Evolutionary conservation across 2,888 invertebrate genomes (phyloP).

Genomic region (Trichopoda pennipes): DNA sequence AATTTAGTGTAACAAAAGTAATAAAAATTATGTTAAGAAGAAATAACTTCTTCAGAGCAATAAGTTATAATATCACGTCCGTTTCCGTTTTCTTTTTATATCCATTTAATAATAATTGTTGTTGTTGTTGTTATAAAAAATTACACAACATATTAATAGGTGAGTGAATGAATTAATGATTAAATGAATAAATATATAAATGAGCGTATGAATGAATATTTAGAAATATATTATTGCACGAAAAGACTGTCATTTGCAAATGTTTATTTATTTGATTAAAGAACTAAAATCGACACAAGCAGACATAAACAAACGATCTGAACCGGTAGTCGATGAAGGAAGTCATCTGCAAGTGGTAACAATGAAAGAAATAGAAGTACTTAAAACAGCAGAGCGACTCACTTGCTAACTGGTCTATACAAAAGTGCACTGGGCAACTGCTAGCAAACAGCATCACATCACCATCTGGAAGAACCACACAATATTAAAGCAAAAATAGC

Average conservation of each 20-base stretch:
- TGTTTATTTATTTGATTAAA: slow-evolving; percentile 64
- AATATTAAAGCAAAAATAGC: slow-evolving; percentile 2
- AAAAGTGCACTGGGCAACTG: slow-evolving; percentile 26
- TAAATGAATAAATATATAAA: slow-evolving; percentile 7
- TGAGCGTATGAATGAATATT: not conserved
- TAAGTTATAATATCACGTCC: slow-evolving; percentile 62
- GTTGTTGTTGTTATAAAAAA: too few relatives aligned
- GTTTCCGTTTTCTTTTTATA: slow-evolving; percentile 59
- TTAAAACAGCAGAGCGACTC: not conserved
- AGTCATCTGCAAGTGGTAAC: slow-evolving; percentile 56
- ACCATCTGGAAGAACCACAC: slow-evolving; percentile 32
- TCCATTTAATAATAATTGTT: too few relatives aligned
- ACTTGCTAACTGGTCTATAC: slow-evolving; percentile 29
- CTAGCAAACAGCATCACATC: slow-evolving; percentile 13
- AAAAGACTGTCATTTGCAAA: slow-evolving; percentile 56
- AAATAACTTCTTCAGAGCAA: slow-evolving; percentile 40
- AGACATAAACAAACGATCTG: slow-evolving; percentile 35
- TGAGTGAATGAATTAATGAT: slow-evolving; percentile 2
- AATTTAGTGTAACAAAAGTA: not conserved
- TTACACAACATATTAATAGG: not conserved
- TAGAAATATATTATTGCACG: slow-evolving; percentile 9
- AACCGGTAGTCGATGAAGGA: slow-evolving; percentile 56
- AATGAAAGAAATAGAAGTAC: slow-evolving; percentile 19
- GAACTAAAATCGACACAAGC: slow-evolving; percentile 35
- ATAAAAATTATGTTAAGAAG: slow-evolving; percentile 53